A percentile compares a stretch with the other conserved stretches of the same genome.
Conservation (phyloP, 2,797 vertebrate genomes). For the Spinibarbus caldwelli region DNA sequence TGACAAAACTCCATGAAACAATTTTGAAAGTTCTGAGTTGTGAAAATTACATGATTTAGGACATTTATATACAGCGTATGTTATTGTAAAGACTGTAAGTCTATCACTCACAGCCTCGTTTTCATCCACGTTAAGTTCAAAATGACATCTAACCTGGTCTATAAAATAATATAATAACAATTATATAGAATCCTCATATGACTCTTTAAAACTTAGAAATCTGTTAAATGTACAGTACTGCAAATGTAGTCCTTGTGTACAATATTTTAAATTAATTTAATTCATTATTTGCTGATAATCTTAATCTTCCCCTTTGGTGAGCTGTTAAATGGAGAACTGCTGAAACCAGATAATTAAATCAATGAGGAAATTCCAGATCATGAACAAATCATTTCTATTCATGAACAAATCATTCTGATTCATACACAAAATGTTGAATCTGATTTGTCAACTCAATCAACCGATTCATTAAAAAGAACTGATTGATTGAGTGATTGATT, state of each 20-base stretch:
- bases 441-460: neutral
- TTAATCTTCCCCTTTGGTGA: constrained; percentile 4
- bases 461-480: neutral
- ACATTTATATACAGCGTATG: neutral
- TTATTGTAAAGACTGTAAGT: neutral
- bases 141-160: neutral
- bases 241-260: neutral
- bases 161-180: neutral
- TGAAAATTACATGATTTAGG: neutral
- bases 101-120: neutral
- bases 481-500: neutral
- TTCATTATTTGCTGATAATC: neutral
- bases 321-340: neutral
- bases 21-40: neutral
- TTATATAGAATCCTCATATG: neutral
- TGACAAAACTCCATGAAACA: neutral
- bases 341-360: neutral
- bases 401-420: neutral
- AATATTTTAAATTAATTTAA: neutral
- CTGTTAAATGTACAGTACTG: neutral
- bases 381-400: neutral
- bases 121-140: neutral
- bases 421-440: neutral
- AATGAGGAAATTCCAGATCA: neutral
- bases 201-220: neutral